Evolutionary conservation across 2,797 vertebrate species (phyloP), one percentile per base, ranked within the genome.

Genomic region (Schizopygopsis pylzovi): DNA sequence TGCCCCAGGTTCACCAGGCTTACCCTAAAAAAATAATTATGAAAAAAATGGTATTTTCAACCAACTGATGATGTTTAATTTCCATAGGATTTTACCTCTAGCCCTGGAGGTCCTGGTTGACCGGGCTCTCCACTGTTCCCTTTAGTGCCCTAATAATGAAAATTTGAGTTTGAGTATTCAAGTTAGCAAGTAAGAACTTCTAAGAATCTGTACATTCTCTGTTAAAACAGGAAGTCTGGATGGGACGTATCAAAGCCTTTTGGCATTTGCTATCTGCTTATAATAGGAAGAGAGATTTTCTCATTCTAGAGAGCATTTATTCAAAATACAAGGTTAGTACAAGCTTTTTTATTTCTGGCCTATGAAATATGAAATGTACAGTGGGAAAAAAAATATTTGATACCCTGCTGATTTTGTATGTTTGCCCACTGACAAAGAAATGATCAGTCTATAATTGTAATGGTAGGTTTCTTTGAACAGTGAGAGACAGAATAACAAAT

Each of bases 81-180:
- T 33, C 20, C n/a, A 33, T 49, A 65, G 0, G n/a, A 89, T 88
- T 81, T 93, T 96, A 99, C 98, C 97, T 92, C 94, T 84, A 91
- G 78, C 47, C 98, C 98, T 84, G 93, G 85, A 72, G 87, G 63
- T 87, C 98, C 98, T 89, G 93, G 87, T 87, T 93, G 91, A 7
- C 97, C 97, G 85, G 94, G 93, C 82, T 89, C 90, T 92, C 98
- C 98, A 91, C 87, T 92, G 90, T 97, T 97, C 0, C 98, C 98
- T 90, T 97, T 97, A 91, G 77, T 96, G 18, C 98, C 98, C 98
- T 99, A 88, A 77, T 82, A 12, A 89, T 16, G 89, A 81, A 79
- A 81, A 87, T 28, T 18, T 22, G 84, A 88, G 61, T 87, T 88
- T 52, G 89, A 52, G 68, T 28, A 33, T 77, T 15, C 4, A 67